Percentiles rank a stretch among this genome's conserved stretches.
These are phyloP conservation scores for Nixonia krombeini DNA, from an alignment of 1,140 invertebrate species.

Conservation along the genomic window DNA sequence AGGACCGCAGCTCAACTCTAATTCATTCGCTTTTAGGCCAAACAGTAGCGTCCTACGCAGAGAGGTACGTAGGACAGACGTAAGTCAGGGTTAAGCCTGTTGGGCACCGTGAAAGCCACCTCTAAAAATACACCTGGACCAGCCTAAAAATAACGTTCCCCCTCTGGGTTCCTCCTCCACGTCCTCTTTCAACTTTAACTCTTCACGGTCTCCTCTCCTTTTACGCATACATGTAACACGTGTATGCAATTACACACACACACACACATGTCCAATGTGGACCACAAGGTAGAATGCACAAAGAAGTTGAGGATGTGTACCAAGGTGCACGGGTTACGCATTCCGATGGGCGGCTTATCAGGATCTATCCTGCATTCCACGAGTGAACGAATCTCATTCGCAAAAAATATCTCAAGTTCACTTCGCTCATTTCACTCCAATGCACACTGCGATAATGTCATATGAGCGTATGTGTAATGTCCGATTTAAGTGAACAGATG, in stretches of 20 bases:
- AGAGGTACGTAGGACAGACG: slow-evolving; percentile 31
- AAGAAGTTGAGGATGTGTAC: slow-evolving; percentile 51
- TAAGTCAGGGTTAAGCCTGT: slow-evolving; percentile 51
- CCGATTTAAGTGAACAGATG: slow-evolving; percentile 19
- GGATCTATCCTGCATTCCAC: slow-evolving; percentile 62
- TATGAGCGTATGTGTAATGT: slow-evolving; percentile 13
- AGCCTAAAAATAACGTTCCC: slow-evolving; percentile 47
- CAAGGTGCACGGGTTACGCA: slow-evolving; percentile 66
- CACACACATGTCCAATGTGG: no score
- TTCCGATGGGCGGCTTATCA: slow-evolving; percentile 69
- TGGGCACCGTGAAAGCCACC: slow-evolving; percentile 46
- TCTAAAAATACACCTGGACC: slow-evolving; percentile 55
- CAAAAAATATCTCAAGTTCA: slow-evolving; percentile 38
- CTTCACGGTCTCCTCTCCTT: no score
- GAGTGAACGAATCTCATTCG: slow-evolving; percentile 34
- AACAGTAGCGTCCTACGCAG: slow-evolving; percentile 23
- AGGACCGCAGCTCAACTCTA: slow-evolving; percentile 10
- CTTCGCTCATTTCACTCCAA: slow-evolving; percentile 22
- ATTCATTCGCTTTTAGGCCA: slow-evolving; percentile 43
- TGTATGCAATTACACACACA: slow-evolving; percentile 26
- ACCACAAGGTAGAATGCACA: slow-evolving; percentile 50
- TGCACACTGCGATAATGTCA: slow-evolving; percentile 17
- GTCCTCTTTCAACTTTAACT: slow-evolving; percentile 11
- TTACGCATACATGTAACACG: slow-evolving; percentile 5
- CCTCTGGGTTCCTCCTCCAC: slow-evolving; percentile 1